phyloP scores from a whole-genome alignment of 2,797 vertebrate species.

The Sciaenops ocellatus region DNA sequence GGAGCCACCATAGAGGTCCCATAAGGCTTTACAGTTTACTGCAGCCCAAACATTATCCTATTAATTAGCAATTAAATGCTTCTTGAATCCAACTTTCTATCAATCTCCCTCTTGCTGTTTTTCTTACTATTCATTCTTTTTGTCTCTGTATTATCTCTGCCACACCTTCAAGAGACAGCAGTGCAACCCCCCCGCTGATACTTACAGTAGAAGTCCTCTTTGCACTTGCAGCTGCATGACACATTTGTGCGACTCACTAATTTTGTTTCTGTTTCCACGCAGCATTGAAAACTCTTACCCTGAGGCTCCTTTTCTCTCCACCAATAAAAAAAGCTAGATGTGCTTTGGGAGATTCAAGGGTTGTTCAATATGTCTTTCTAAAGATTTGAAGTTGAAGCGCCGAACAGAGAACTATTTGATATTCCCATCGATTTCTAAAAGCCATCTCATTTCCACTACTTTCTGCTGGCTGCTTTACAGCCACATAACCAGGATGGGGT shows the following conservation, averaged over 20 bases:
- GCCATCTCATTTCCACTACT: slow-evolving; percentile 46
- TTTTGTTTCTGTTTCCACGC: slow-evolving; percentile 36
- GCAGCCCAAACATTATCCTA: slow-evolving; percentile 71
- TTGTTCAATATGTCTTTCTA: slow-evolving; percentile 16
- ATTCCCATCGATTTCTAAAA: slow-evolving; percentile 57
- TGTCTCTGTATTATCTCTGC: slow-evolving; percentile 2
- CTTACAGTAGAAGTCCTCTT: slow-evolving; percentile 22
- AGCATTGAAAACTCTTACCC: slow-evolving; percentile 12
- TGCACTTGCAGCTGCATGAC: slow-evolving; percentile 24
- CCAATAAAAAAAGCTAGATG: slow-evolving; percentile 26
- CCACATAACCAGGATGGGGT: slow-evolving; percentile 36
- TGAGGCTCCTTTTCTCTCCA: slow-evolving; percentile 2
- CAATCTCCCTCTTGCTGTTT: slow-evolving; percentile 45
- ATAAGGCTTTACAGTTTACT: slow-evolving; percentile 73
- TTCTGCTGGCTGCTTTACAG: slow-evolving; percentile 40
- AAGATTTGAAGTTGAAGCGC: slow-evolving; percentile 9
- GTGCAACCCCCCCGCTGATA: slow-evolving; percentile 24
- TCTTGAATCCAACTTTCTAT: slow-evolving; percentile 48
- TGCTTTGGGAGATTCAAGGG: slow-evolving; percentile 11
- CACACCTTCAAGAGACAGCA: slow-evolving; percentile 21
- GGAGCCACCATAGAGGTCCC: slow-evolving; percentile 70
- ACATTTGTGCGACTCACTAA: slow-evolving; percentile 26
- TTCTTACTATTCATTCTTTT: slow-evolving; percentile 18
- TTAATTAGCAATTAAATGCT: slow-evolving; percentile 79
- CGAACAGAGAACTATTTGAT: slow-evolving; percentile 20